Conservation (phyloP, 2,113 vertebrate species). For the Delphinapterus leucas region DNA sequence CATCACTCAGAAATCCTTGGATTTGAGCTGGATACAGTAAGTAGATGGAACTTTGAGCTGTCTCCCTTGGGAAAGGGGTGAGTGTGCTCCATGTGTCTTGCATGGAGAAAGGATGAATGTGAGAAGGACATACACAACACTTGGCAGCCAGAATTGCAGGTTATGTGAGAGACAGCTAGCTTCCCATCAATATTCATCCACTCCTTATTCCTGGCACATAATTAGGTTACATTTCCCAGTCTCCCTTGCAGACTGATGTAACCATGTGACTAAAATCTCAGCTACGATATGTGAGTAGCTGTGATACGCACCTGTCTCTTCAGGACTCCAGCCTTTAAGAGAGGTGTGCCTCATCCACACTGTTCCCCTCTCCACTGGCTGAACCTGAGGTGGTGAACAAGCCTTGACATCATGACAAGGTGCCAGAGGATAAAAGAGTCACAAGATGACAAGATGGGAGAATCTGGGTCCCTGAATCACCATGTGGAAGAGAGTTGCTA, state of each 20-base stretch:
- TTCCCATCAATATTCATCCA: background rate
- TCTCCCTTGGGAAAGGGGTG: background rate
- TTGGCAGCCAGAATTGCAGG: background rate
- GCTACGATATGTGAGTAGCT: background rate
- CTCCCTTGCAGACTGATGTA: background rate
- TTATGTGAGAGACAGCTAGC: background rate
- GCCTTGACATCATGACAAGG: background rate
- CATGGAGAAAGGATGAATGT: background rate
- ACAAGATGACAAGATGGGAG: background rate
- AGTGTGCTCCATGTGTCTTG: background rate
- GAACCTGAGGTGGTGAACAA: background rate
- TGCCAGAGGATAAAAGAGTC: background rate
- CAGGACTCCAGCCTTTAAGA: background rate
- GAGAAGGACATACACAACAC: background rate
- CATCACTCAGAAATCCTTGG: background rate
- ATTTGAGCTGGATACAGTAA: background rate
- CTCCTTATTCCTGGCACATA: background rate
- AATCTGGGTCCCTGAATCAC: background rate
- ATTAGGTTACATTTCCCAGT: background rate
- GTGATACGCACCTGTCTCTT: background rate
- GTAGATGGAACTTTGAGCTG: background rate
- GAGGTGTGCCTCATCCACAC: background rate
- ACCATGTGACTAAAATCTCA: background rate
- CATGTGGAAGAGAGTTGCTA: background rate
- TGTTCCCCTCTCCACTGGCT: background rate